Evolutionary conservation across 2,113 vertebrate genomes (phyloP), one percentile per base, ranked within the genome.

Genomic region (Rissa tridactyla): DNA sequence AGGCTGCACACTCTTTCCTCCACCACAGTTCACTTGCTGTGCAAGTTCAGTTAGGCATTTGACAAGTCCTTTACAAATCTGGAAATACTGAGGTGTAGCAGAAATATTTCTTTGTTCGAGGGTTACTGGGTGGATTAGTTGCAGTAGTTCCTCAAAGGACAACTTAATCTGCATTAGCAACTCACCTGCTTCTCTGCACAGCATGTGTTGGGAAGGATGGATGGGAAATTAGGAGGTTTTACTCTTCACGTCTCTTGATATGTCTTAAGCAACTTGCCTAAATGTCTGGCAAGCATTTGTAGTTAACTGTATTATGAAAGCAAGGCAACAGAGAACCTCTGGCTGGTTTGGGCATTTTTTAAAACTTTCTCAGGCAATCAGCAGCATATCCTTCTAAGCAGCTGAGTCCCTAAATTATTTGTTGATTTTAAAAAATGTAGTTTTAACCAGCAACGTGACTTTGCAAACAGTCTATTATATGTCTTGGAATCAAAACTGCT

Each of bases 381-480:
- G 23, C 66, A 91, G 29, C 52, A 69, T 84, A 89, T 40, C 73
- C 46, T 82, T 60, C 64, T 42, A 66, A 86, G 78, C 25, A 87
- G 52, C 69, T 22, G 54, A 91, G 29, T 85, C 54, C 42, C 66
- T 76, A 55, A 66, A 81, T 92, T 87, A 76, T 87, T 73, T 72
- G 54, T 49, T 9, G 0, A 26, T 76, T 72, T 3, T 2, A 69
- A 75, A 60, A 60, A 65, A 76, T 0, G n/a, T 62, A 11, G 23
- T 55, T 90, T 89, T 91, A 95, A 89, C 75, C 75, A 92, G 81
- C 78, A 86, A 52, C 9, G 7, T 90, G 87, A 92, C 66, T 94
- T 94, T 95, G 91, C 89, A 97, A 94, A 96, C 85, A 91, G 89
- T 73, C 80, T 68, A 36, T 73, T 94, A 70, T 95, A 58, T 88